Percentiles rank a stretch among this genome's conserved stretches.
phyloP scores from a whole-genome alignment of 2,888 invertebrate genomes.

The Idaea biselata region DNA sequence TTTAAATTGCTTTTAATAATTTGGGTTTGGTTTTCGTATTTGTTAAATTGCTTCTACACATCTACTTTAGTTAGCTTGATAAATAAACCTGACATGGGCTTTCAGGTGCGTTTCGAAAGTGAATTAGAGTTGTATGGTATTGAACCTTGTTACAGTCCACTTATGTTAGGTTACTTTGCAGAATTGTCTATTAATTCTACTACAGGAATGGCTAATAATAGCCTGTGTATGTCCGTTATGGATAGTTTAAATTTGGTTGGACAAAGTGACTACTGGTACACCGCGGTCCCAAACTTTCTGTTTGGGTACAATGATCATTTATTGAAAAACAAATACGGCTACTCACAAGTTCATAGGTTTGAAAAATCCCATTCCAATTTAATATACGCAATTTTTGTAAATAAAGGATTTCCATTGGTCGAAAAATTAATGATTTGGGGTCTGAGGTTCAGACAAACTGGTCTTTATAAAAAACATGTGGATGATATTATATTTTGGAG shows the following conservation, averaged over 20 bases:
- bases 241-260: neutral
- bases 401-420: neutral
- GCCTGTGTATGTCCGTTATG: neutral
- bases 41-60: neutral
- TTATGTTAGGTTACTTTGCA: neutral
- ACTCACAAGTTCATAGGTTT: neutral
- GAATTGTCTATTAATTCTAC: neutral
- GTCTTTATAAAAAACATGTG: neutral
- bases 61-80: neutral
- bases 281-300: neutral
- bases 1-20: neutral
- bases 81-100: neutral
- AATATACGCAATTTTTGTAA: neutral
- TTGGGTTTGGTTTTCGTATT: neutral
- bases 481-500: neutral
- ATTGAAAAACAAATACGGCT: neutral
- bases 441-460: neutral
- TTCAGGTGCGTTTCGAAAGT: neutral
- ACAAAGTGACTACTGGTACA: neutral
- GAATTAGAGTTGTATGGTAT: neutral
- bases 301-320: neutral
- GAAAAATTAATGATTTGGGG: neutral
- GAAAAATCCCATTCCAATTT: neutral
- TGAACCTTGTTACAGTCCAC: neutral
- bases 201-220: neutral